A percentile compares a stretch with the other conserved stretches of the same genome.
phyloP scores from a whole-genome alignment of 2,797 vertebrate genomes.

The Enteromius mattozi region DNA sequence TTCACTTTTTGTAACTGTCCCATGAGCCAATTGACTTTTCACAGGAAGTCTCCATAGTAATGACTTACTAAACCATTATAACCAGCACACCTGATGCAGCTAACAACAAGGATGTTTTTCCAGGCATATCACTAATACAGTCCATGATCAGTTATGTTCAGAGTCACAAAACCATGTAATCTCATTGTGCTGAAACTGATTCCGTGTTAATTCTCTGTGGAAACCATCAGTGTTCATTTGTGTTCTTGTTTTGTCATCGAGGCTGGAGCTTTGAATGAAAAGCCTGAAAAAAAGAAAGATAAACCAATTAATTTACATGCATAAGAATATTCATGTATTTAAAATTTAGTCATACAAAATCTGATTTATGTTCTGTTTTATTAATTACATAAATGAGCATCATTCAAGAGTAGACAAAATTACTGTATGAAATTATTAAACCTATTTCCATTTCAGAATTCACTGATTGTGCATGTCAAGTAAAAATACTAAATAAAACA shows the following conservation, averaged over 20 bases:
- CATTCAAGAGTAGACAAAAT: not conserved
- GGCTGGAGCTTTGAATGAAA: constrained; percentile 19
- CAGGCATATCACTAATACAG: constrained; percentile 8
- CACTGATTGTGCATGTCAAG: not conserved
- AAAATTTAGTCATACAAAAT: not conserved
- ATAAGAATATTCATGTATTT: not conserved
- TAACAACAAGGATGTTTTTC: not conserved
- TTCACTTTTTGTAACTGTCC: not conserved
- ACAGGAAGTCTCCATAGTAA: not conserved
- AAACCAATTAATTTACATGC: not conserved
- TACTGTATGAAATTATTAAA: not conserved
- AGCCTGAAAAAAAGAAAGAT: not conserved
- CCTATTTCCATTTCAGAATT: not conserved
- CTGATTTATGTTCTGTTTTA: not conserved
- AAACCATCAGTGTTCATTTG: not conserved
- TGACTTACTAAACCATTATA: constrained; percentile 14
- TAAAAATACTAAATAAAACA: too few species aligned
- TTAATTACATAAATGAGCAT: not conserved
- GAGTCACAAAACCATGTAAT: constrained; percentile 8
- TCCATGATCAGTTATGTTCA: not conserved
- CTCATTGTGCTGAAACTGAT: not conserved
- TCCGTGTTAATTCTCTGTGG: not conserved
- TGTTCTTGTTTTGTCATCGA: not conserved
- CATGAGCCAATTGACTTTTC: not conserved
- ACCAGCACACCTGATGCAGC: not conserved